A percentile compares a stretch with the other conserved stretches of the same genome.
Evolutionary conservation across 2,797 vertebrate species (phyloP).

Genomic region (Platyrinchus mystaceus): DNA sequence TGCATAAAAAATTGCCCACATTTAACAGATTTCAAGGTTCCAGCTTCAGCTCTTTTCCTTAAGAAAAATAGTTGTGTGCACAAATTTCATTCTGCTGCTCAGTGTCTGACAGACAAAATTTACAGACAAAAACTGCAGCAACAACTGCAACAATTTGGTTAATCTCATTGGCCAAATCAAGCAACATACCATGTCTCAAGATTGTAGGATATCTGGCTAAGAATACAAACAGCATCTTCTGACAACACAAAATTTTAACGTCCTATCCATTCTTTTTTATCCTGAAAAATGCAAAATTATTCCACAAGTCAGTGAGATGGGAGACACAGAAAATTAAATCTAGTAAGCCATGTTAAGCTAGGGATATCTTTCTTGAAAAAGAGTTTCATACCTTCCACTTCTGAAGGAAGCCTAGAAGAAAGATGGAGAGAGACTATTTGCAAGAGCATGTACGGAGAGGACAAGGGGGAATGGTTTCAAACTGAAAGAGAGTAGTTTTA

Average conservation of each 20-base stretch:
- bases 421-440: not conserved
- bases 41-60: not conserved
- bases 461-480: not conserved
- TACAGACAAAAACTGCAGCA: not conserved
- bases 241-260: not conserved
- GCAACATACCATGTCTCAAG: not conserved
- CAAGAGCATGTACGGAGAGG: not conserved
- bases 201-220: not conserved
- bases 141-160: not conserved
- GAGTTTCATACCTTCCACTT: not conserved
- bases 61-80: not conserved
- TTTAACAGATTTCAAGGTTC: not conserved
- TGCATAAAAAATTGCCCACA: not conserved
- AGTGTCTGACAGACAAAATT: not conserved
- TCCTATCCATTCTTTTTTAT: not conserved
- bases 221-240: not conserved
- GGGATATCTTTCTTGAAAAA: not conserved
- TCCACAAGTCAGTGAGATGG: not conserved
- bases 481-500: not conserved
- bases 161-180: not conserved
- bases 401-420: not conserved
- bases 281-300: not conserved
- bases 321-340: not conserved
- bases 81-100: not conserved
- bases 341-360: not conserved